Percentiles rank a stretch among this genome's conserved stretches.
These are phyloP conservation scores for Heteromurus nitidus DNA, from an alignment of 2,888 invertebrate species.

Conservation along the genomic window DNA sequence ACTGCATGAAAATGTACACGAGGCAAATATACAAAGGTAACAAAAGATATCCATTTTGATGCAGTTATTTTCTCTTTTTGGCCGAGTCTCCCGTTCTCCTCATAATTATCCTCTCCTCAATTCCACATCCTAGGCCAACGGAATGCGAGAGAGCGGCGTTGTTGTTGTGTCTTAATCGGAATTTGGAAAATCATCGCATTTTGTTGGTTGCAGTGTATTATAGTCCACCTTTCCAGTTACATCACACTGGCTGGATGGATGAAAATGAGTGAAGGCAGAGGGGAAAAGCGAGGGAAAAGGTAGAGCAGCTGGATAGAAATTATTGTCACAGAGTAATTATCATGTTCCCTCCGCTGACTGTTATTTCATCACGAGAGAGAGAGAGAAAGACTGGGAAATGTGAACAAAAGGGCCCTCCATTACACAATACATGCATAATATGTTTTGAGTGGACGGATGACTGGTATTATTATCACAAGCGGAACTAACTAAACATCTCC, in stretches of 20 bases:
- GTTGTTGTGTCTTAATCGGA: conserved; percentile 23
- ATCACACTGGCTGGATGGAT: no score
- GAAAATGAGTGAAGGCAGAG: no score
- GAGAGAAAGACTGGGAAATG: conserved; percentile 43
- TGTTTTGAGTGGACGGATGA: conserved; percentile 17
- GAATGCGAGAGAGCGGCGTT: background rate
- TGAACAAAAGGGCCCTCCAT: conserved; percentile 46
- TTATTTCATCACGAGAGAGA: conserved; percentile 55
- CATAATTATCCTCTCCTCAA: background rate
- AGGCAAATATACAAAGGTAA: conserved; percentile 24
- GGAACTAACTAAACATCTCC: conserved; percentile 38
- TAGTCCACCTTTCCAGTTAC: no score
- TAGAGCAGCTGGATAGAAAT: conserved; percentile 56
- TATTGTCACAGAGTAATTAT: conserved; percentile 63
- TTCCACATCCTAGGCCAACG: background rate
- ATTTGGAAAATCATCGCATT: conserved; percentile 37
- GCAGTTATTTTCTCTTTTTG: conserved; percentile 23
- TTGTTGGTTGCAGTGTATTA: no score
- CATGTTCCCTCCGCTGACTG: conserved; percentile 46
- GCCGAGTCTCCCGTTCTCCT: background rate
- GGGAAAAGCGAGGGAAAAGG: conserved; percentile 6
- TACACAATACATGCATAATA: conserved; percentile 16
- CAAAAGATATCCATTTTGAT: conserved; percentile 5
- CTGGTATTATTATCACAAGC: conserved; percentile 24
- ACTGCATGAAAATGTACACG: no score